phyloP scores from a whole-genome alignment of 2,797 vertebrate genomes.

The Jordanella pulchra region DNA sequence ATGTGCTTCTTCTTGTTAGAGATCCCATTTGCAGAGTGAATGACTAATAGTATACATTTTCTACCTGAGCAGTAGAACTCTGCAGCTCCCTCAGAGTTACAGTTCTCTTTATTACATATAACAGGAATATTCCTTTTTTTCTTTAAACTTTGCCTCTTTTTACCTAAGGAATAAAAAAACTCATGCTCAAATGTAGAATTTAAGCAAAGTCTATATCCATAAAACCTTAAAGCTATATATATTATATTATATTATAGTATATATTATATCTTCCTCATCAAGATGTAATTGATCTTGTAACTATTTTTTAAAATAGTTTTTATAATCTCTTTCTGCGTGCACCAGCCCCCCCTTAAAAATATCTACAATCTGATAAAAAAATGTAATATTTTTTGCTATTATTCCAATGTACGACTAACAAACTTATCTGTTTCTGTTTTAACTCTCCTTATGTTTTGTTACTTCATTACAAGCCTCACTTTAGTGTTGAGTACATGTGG shows the following conservation, averaged over 20 bases:
- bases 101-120: not conserved
- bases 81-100: not conserved
- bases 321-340: slow-evolving; percentile 25
- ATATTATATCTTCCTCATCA: not conserved
- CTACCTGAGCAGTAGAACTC: not conserved
- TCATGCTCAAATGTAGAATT: not conserved
- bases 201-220: not conserved
- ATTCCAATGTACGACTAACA: slow-evolving; percentile 26
- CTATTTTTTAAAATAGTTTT: not conserved
- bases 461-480: slow-evolving; percentile 51
- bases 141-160: not conserved
- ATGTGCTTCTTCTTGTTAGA: not conserved
- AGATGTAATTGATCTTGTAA: not conserved
- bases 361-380: slow-evolving; percentile 26
- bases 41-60: not conserved
- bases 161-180: not conserved
- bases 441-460: slow-evolving; percentile 48
- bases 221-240: not conserved
- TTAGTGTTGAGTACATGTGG: slow-evolving; percentile 60
- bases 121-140: not conserved
- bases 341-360: slow-evolving; percentile 31
- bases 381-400: no score
- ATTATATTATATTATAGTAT: no score
- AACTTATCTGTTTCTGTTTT: slow-evolving; percentile 49
- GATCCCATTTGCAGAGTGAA: not conserved